Base-by-base conservation (phyloP, 2,797 vertebrate species). In the Pseudocheirus occidentalis region DNA sequence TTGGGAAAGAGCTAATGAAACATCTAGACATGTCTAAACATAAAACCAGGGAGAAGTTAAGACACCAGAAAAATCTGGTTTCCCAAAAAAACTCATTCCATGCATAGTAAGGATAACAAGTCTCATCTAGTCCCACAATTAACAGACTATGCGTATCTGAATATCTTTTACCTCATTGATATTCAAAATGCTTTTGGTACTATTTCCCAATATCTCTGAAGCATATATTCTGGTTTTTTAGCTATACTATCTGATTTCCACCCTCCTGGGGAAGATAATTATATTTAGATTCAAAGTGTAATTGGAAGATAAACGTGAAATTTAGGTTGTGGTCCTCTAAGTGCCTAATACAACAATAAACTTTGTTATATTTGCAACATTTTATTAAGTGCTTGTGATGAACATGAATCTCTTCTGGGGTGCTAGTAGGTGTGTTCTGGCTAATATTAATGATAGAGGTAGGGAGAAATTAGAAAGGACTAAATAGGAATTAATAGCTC, bases 21-120 rank as follows among this genome's bases (percentile, higher is more conserved):
- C 59, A 46, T 97, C 53, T 50, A 95, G 96, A 96, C 97, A 97
- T 97, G 97, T 90, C 97, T 97, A 98, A 98, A 98, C 96, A 89
- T 95, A 97, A 97, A 96, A 55, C 87, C 94, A 87, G 73, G 89
- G 46, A 95, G 58, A 95, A 95, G 94, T 92, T 97, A 95, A 96
- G 94, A 40, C n/a, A 40, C 66, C 16, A 40, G 16, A 73, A 94
- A 97, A 97, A 93, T 16, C 7, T 90, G 94, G 93, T 93, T 95
- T 96, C 97, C n/a, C 92, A 40, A 94, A 97, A 96, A 96, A 92
- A 94, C 14, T 87, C 97, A 98, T 96, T 96, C 91, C 90, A 89
- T 29, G 92, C 95, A 95, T 92, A 95, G 90, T 95, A 92, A 96
- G 96, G 97, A 95, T 96, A 97, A 96, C 97, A 98, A 95, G 97